Conservation (phyloP, 2,888 invertebrate species). For the Nysson spinosus region DNA sequence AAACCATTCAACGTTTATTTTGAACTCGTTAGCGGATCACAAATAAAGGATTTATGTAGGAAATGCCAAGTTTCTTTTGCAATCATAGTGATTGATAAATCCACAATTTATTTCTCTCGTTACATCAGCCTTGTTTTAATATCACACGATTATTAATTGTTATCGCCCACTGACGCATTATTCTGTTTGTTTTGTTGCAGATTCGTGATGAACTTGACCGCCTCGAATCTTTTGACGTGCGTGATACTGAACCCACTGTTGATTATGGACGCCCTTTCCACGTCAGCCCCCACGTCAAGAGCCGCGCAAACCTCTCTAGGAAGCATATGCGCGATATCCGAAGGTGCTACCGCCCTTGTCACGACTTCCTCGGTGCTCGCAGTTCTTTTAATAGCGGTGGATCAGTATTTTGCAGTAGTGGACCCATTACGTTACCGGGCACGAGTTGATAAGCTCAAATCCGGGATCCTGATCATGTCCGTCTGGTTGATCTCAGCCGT, state of each 20-base stretch:
- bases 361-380: constrained; percentile 82
- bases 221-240: constrained; percentile 80
- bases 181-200: constrained; percentile 75
- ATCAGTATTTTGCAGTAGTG: constrained; percentile 84
- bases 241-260: constrained; percentile 78
- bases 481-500: constrained; percentile 78
- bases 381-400: constrained; percentile 82
- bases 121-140: background rate
- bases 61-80: too few species aligned
- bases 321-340: constrained; percentile 80
- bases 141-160: background rate
- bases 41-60: too few species aligned
- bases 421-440: constrained; percentile 83
- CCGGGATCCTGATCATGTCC: constrained; percentile 77
- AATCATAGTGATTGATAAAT: too few species aligned
- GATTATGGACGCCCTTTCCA: constrained; percentile 79
- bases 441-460: constrained; percentile 79
- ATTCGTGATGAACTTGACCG: constrained; percentile 83
- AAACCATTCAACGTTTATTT: too few species aligned
- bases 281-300: constrained; percentile 75
- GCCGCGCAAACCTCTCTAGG: constrained; percentile 63
- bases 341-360: constrained; percentile 81
- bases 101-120: too few species aligned
- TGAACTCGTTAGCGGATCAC: too few species aligned
- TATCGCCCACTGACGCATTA: background rate